Percentiles rank a stretch among this genome's conserved stretches.
phyloP scores from a whole-genome alignment of 2,113 vertebrate species.

The Podarcis raffonei region DNA sequence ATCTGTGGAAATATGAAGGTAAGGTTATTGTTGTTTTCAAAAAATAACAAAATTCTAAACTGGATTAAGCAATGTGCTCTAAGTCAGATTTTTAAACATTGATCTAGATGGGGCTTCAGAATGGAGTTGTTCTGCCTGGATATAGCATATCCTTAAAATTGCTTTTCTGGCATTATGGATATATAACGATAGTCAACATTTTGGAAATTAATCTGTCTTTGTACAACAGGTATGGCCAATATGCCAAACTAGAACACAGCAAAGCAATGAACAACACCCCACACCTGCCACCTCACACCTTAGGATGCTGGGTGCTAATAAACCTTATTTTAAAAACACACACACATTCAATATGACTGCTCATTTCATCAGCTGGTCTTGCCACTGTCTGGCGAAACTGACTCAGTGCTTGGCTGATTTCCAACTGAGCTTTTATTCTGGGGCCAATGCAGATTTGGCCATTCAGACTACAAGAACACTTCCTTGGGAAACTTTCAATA shows the following conservation, averaged over 20 bases:
- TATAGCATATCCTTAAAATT: not conserved
- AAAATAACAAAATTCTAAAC: not conserved
- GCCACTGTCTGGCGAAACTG: not conserved
- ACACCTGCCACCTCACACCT: not conserved
- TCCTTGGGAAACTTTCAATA: not conserved
- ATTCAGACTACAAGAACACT: too few species aligned
- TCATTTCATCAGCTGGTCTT: too few species aligned
- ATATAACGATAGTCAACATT: not conserved
- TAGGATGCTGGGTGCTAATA: not conserved
- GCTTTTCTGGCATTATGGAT: not conserved
- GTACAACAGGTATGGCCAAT: not conserved
- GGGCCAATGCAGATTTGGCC: not conserved
- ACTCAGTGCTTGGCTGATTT: not conserved
- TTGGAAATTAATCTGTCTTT: not conserved
- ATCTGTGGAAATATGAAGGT: not conserved
- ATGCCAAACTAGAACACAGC: not conserved
- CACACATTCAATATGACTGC: not conserved
- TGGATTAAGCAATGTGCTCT: not conserved
- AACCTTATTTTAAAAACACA: not conserved
- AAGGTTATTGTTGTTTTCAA: not conserved
- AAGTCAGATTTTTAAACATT: not conserved
- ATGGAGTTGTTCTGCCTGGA: not conserved
- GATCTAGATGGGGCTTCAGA: slow-evolving; percentile 26
- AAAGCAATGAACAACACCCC: not conserved
- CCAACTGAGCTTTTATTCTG: not conserved